Evolutionary conservation across 2,888 invertebrate genomes (phyloP).

Genomic region (Melanostoma mellinum): DNA sequence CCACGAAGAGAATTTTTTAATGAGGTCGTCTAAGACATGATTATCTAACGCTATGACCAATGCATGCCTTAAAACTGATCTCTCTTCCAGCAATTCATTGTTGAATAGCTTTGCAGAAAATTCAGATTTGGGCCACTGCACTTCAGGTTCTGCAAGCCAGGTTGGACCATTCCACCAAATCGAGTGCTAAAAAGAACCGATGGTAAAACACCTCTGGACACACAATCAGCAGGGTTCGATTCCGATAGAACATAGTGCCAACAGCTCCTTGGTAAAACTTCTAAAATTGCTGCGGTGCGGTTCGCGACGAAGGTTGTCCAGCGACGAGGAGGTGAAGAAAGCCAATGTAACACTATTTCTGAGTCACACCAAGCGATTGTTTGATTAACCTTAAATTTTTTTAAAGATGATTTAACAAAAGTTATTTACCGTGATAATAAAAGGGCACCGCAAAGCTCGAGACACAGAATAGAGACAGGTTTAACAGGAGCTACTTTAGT

Average conservation of each 20-base stretch:
- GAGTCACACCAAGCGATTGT: neutral
- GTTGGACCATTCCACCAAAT: slow-evolving; percentile 12
- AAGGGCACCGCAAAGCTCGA: neutral
- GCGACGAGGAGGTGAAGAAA: too few relatives aligned
- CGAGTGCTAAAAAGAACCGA: neutral
- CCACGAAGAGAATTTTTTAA: slow-evolving; percentile 34
- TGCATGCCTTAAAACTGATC: neutral
- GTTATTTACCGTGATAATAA: neutral
- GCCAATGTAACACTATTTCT: too few relatives aligned
- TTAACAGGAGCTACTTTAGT: too few relatives aligned
- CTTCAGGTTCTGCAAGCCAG: neutral
- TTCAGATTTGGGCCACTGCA: slow-evolving; percentile 8
- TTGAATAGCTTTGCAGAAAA: neutral
- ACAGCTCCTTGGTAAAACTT: too few relatives aligned
- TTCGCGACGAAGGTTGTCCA: too few relatives aligned
- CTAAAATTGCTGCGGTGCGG: too few relatives aligned
- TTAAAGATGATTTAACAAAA: too few relatives aligned
- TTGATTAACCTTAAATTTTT: neutral
- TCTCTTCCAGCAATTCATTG: neutral
- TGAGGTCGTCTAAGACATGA: neutral
- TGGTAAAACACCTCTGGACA: neutral
- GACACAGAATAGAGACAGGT: neutral
- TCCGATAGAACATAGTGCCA: neutral
- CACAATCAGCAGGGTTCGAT: slow-evolving; percentile 3
- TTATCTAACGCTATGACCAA: slow-evolving; percentile 4